Evolutionary conservation across 2,113 vertebrate genomes (phyloP).

Genomic region (Rhinopomastus cyanomelas): DNA sequence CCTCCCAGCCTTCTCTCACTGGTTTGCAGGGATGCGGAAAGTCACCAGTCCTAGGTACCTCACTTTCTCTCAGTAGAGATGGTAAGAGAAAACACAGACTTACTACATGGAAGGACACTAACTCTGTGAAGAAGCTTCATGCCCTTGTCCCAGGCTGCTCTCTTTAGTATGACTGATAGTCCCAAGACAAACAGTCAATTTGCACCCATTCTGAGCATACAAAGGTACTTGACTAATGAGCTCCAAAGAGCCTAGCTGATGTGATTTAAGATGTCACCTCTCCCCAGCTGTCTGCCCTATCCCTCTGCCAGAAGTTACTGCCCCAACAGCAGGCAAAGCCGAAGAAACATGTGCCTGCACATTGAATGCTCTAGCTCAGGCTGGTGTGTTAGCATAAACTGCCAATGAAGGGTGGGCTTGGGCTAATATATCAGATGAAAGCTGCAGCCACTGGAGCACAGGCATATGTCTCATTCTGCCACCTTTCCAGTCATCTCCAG

Average conservation of each 20-base stretch:
- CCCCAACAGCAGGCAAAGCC: slow-evolving; percentile 51
- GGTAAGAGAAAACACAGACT: neutral
- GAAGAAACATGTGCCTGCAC: slow-evolving; percentile 23
- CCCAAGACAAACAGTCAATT: neutral
- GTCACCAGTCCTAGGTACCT: neutral
- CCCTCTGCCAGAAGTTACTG: slow-evolving; percentile 57
- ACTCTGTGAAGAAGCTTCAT: neutral
- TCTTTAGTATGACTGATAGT: neutral
- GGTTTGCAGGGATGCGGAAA: neutral
- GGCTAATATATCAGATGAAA: slow-evolving; percentile 54
- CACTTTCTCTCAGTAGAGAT: neutral
- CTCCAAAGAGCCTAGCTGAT: slow-evolving; percentile 9
- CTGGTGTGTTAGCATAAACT: slow-evolving; percentile 50
- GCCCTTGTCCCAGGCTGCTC: neutral
- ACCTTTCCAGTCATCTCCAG: neutral
- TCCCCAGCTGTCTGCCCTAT: slow-evolving; percentile 47
- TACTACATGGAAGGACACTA: neutral
- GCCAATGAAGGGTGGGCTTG: slow-evolving; percentile 41
- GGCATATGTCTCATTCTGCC: slow-evolving; percentile 41
- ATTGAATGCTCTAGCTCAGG: slow-evolving; percentile 13
- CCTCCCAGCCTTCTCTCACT: neutral
- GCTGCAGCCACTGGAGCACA: slow-evolving; percentile 17
- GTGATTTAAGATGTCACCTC: slow-evolving; percentile 50
- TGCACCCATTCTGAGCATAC: neutral
- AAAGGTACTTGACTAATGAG: slow-evolving; percentile 36